phyloP scores from a whole-genome alignment of 2,888 invertebrate species.

The Caenorhabditis sinica region DNA sequence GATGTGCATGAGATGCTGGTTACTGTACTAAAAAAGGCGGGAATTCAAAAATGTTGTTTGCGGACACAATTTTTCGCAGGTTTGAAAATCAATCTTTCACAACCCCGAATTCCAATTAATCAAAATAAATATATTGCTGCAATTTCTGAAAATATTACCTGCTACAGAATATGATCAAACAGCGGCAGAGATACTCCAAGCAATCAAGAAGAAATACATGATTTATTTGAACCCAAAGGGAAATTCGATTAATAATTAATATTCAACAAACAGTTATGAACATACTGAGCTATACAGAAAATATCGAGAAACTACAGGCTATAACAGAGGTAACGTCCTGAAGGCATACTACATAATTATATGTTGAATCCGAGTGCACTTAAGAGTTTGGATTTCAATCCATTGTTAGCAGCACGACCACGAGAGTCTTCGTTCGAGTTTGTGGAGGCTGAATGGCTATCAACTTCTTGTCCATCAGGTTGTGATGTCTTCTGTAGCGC shows the following conservation, averaged over 20 bases:
- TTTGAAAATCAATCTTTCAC: too few species aligned
- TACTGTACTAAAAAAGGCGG: neutral
- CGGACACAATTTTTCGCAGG: too few species aligned
- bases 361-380: slow-evolving; percentile 15
- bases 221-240: neutral
- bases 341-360: neutral
- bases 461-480: neutral
- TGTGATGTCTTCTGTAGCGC: slow-evolving; percentile 92
- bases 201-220: neutral
- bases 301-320: neutral
- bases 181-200: too few species aligned
- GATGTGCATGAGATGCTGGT: neutral
- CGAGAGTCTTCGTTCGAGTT: neutral
- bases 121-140: too few species aligned
- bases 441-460: neutral
- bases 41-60: too few species aligned
- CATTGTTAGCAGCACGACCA: neutral
- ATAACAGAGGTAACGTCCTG: neutral
- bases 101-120: too few species aligned
- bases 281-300: slow-evolving; percentile 13
- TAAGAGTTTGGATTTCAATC: slow-evolving; percentile 8
- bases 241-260: neutral
- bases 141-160: too few species aligned
- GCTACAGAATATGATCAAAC: too few species aligned
- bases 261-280: neutral